These are phyloP conservation scores for Autographa gamma DNA, from an alignment of 2,888 invertebrate genomes.

Conservation along the genomic window DNA sequence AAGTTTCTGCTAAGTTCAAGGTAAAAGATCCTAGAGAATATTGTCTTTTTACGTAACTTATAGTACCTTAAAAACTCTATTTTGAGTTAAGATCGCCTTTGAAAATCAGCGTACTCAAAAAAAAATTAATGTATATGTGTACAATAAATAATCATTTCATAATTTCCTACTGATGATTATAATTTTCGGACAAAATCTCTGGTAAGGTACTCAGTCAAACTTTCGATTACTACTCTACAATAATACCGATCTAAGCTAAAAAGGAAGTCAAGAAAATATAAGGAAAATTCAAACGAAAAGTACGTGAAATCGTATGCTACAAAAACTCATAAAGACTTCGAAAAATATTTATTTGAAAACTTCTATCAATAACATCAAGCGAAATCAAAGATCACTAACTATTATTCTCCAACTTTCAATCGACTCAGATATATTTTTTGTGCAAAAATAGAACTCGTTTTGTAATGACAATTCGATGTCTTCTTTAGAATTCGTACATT, in stretches of 20 bases:
- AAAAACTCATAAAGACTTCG: background rate
- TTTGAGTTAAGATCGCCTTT: too few species aligned
- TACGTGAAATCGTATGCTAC: background rate
- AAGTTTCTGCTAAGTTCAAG: background rate
- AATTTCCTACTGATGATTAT: too few species aligned
- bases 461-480: background rate
- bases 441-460: background rate
- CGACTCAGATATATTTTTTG: constrained; percentile 1
- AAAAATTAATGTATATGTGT: too few species aligned
- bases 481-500: background rate
- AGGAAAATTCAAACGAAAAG: background rate
- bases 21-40: background rate
- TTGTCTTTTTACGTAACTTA: background rate
- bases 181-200: too few species aligned
- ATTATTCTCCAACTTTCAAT: constrained; percentile 1
- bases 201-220: too few species aligned
- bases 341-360: background rate
- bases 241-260: too few species aligned
- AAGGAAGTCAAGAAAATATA: background rate
- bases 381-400: constrained; percentile 1
- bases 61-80: too few species aligned
- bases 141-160: too few species aligned
- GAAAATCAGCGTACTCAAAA: too few species aligned
- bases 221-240: too few species aligned
- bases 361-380: background rate